Evolutionary conservation across 2,888 invertebrate genomes (phyloP), one percentile per base, ranked within the genome.

Genomic region (Morpho deidamia): DNA sequence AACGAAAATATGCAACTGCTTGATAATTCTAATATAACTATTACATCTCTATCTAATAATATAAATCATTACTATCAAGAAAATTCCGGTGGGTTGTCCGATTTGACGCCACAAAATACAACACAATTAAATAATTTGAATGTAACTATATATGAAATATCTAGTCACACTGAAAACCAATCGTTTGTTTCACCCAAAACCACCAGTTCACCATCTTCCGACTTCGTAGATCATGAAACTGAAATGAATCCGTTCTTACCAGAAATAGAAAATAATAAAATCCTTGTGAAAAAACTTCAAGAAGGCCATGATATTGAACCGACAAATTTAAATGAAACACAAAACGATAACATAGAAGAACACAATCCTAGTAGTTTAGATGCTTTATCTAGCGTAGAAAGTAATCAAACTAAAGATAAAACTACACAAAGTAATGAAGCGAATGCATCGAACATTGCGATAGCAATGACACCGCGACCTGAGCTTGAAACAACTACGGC

Each of bases 221-320:
- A 85, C 61, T 81, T 82, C 44, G 84, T 79, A 46, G 86, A 87
- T 52, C 86, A 86, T 58, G 82, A 81, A 67, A 90, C 91, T 43
- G 91, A 92, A 65, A 93, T 93, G 92, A 92, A 92, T 57, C 93
- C 93, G 7, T 93, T 93, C 68, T 76, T 94, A 64, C 93, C 93
- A 7, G 93, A 93, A 68, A 83, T 91, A 11, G 92, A 93, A 72
- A 92, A 90, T 60, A 91, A 92, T 67, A 92, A 91, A 63, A 90
- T 87, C 10, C 81, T 92, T 35, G 89, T 92, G 1, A 91, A 91
- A 67, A 92, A 91, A 66, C 74, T 92, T n/a, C 91, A 91, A 74
- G 90, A 91, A 64, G 92, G 90, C 1, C 87, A 90, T 65, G 90
- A 91, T 60, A 66, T 90, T 48, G 89, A 90, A 59, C 80, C 80